These are phyloP conservation scores for Plutella xylostella DNA, from an alignment of 2,888 invertebrate genomes.

Conservation along the genomic window DNA sequence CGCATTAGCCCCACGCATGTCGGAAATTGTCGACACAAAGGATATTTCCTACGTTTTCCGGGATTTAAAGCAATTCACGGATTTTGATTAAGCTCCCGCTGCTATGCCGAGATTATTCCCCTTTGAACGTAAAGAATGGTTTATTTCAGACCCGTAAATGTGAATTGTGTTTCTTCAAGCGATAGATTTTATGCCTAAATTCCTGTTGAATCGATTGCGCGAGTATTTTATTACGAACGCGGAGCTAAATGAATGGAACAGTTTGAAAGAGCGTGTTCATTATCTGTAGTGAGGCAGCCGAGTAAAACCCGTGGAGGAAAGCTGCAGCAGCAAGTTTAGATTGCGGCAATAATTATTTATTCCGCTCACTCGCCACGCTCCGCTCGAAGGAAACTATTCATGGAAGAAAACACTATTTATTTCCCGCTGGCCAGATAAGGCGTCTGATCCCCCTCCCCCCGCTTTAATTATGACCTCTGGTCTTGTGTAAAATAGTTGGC, in stretches of 20 bases:
- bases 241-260: slow-evolving; percentile 1
- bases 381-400: slow-evolving; percentile 59
- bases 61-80: slow-evolving; percentile 69
- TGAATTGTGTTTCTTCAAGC: slow-evolving; percentile 63
- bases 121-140: slow-evolving; percentile 68
- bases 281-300: slow-evolving; percentile 18
- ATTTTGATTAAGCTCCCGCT: slow-evolving; percentile 69
- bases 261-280: slow-evolving; percentile 3
- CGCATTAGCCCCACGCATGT: slow-evolving; percentile 63
- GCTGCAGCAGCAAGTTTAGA: slow-evolving; percentile 45
- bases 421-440: slow-evolving; percentile 67
- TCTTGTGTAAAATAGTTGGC: slow-evolving; percentile 62
- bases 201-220: not conserved
- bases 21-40: slow-evolving; percentile 65
- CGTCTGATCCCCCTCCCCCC: slow-evolving; percentile 62
- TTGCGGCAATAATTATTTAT: slow-evolving; percentile 67
- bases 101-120: slow-evolving; percentile 65
- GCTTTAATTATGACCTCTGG: slow-evolving; percentile 67
- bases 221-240: not conserved
- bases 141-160: slow-evolving; percentile 66
- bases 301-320: slow-evolving; percentile 31
- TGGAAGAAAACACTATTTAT: slow-evolving; percentile 64
- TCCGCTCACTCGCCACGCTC: slow-evolving; percentile 57
- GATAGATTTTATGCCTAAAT: slow-evolving; percentile 40
- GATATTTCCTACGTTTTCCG: slow-evolving; percentile 69